Conservation (phyloP, 2,113 vertebrate species). For the Butorides virescens region DNA sequence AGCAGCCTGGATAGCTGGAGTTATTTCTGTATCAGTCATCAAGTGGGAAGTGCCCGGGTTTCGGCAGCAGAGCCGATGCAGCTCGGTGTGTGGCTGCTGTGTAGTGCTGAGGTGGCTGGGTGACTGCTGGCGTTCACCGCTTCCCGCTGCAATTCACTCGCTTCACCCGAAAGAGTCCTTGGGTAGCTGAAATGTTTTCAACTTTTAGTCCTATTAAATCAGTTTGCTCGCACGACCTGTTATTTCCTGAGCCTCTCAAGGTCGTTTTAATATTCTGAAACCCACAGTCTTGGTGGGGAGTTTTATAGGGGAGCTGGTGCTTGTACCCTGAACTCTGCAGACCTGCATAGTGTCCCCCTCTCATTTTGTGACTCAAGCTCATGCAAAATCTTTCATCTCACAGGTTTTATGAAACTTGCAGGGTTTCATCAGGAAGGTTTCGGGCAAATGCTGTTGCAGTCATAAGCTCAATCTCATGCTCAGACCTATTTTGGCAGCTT, state of each 20-base stretch:
- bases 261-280: neutral
- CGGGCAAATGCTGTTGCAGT: neutral
- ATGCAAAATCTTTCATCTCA: neutral
- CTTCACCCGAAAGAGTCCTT: neutral
- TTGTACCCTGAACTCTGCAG: rapidly evolving
- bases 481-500: neutral
- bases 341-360: neutral
- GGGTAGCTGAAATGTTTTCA: neutral
- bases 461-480: neutral
- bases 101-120: neutral
- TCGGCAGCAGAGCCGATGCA: neutral
- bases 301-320: neutral
- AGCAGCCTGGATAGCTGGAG: neutral
- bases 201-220: neutral
- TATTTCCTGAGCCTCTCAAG: neutral
- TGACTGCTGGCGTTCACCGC: neutral
- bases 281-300: neutral
- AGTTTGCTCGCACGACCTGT: rapidly evolving
- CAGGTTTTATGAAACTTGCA: neutral
- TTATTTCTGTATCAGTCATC: neutral
- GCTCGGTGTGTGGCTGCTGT: rapidly evolving
- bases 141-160: neutral
- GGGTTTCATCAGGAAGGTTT: neutral
- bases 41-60: neutral
- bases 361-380: neutral